Evolutionary conservation across 1,140 invertebrate genomes (phyloP), one percentile per base, ranked within the genome.

Genomic region (Ceratosolen solmsi): DNA sequence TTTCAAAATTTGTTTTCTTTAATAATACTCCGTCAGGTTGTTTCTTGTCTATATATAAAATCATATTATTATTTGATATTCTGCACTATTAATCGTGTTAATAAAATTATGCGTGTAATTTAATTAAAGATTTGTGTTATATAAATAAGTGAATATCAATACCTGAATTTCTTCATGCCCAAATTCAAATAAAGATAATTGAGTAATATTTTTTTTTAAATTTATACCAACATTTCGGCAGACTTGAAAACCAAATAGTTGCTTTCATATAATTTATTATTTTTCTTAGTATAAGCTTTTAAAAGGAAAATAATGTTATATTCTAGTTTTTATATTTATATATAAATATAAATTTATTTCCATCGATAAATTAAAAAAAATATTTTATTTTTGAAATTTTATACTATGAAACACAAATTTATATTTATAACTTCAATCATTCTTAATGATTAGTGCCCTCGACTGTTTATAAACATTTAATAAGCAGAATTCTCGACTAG

Each of bases 241-340:
- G 33, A 87, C 87, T 77, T 91, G 89, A 78, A 90, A 91, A 70
- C 90, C 90, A 36, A 87, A 75, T 17, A 91, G 82, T 58, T 91
- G 89, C 72, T 90, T 87, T n/a, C 85, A 87, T 84, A 91, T 91
- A 75, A 75, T 85, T 15, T 88, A 86, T 79, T n/a, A n/a, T n/a
- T n/a, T n/a, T n/a, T n/a, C n/a, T n/a, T n/a, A n/a, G n/a, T n/a
- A n/a, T n/a, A n/a, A n/a, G n/a, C n/a, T n/a, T n/a, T n/a, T n/a
- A n/a, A n/a, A n/a, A n/a, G n/a, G n/a, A n/a, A n/a, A n/a, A n/a
- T n/a, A n/a, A n/a, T n/a, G n/a, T n/a, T n/a, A n/a, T n/a, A n/a
- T n/a, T n/a, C n/a, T n/a, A n/a, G n/a, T n/a, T n/a, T n/a, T n/a
- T n/a, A n/a, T n/a, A n/a, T n/a, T n/a, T n/a, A n/a, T n/a, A n/a